Base-by-base conservation (phyloP, 2,113 vertebrate genomes). In the Charadrius vociferus region DNA sequence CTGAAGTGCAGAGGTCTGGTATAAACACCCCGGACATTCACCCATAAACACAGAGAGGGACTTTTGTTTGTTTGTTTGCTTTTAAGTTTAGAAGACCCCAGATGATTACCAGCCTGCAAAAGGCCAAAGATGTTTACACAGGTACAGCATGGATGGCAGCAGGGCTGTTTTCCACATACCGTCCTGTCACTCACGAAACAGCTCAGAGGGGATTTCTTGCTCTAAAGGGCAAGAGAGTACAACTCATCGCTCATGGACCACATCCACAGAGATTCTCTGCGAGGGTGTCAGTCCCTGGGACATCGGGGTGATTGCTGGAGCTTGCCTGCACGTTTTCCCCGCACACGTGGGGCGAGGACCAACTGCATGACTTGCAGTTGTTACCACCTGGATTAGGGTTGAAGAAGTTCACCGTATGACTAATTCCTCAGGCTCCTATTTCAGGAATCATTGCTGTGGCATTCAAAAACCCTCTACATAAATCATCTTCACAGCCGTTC, bases 301-400 rank as follows among this genome's bases (percentile, higher is more conserved):
- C 41, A 34, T 15, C 2, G 2, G 53, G 37, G 78, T 63, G 65
- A 82, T 18, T 53, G 59, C 67, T 86, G 59, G 58, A 80, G 59
- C 74, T 55, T 27, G 94, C 50, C 77, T 80, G 26, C 94, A 95
- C 43, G 19, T 93, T 93, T 87, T 91, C 55, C n/a, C 62, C 11
- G 0, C 41, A 86, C 94, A 95, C 75, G 3, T 91, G 93, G 84
- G 37, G 27, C 0, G 5, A 91, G 59, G 32, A 91, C 63, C 58
- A 81, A 85, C 78, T 87, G 65, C 55, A 73, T 90, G 63, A 93
- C 95, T 86, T 90, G 93, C 94, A 96, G 97, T 96, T 96, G 67
- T 59, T 95, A 66, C 45, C 87, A 97, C 87, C 91, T 96, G 87
- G 89, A 96, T 95, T 95, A 96, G 66, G 77, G 88, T 6, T 78